Evolutionary conservation across 2,888 invertebrate genomes (phyloP).

Genomic region (Eledona agricola): DNA sequence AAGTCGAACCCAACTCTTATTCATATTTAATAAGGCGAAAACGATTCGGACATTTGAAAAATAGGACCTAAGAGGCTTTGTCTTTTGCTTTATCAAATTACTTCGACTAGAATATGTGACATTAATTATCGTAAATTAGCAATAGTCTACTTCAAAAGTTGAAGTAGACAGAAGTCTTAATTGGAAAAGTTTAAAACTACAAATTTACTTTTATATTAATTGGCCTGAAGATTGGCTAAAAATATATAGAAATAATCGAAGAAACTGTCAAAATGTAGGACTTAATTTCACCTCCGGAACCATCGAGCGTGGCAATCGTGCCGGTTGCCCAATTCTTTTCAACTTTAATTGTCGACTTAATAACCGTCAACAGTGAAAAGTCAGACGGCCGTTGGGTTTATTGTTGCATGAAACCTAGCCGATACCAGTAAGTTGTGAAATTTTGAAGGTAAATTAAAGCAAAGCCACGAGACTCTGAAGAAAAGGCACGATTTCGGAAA

Average conservation of each 20-base stretch:
- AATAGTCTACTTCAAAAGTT: too few species aligned
- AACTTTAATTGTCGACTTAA: constrained; percentile 11
- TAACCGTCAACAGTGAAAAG: constrained; percentile 9
- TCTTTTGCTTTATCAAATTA: too few species aligned
- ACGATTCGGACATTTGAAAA: too few species aligned
- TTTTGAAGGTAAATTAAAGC: constrained; percentile 8
- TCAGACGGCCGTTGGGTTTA: constrained; percentile 2
- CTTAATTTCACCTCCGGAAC: constrained; percentile 13
- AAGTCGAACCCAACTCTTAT: constrained; percentile 31
- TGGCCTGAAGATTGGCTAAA: too few species aligned
- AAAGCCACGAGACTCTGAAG: constrained; percentile 1
- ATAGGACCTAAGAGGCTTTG: too few species aligned
- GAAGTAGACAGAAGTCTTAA: too few species aligned
- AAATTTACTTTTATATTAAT: too few species aligned
- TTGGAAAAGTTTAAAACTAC: too few species aligned
- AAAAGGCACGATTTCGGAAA: constrained; percentile 10
- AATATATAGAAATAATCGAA: too few species aligned
- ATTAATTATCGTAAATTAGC: too few species aligned
- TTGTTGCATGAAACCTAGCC: constrained; percentile 17
- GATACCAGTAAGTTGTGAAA: constrained; percentile 17
- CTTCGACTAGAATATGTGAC: too few species aligned
- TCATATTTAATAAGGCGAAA: constrained; percentile 22
- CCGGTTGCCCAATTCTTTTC: neutral
- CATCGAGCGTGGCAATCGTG: constrained; percentile 10
- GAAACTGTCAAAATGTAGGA: too few species aligned